phyloP scores from a whole-genome alignment of 2,888 invertebrate species.

The Syrista parreyssii region DNA sequence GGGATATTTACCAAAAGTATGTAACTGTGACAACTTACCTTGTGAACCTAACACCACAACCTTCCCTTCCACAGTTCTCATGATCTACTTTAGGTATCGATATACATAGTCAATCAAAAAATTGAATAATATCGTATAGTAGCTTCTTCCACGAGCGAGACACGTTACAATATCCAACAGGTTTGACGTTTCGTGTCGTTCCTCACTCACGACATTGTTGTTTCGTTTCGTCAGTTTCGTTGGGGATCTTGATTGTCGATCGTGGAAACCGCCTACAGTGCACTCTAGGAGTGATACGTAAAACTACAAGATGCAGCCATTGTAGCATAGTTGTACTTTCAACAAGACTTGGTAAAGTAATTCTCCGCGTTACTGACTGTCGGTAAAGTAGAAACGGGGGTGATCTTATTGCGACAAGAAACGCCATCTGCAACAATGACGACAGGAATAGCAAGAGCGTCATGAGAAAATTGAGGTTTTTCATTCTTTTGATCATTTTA shows the following conservation, averaged over 20 bases:
- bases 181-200: slow-evolving; percentile 34
- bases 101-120: slow-evolving; percentile 17
- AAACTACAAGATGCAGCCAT: background rate
- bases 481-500: background rate
- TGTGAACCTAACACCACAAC: slow-evolving; percentile 86
- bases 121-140: background rate
- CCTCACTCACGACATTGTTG: slow-evolving; percentile 24
- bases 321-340: too few species aligned
- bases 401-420: background rate
- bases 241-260: background rate
- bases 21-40: slow-evolving; percentile 69
- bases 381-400: too few species aligned
- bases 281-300: background rate
- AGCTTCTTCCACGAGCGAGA: background rate
- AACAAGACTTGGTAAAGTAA: background rate
- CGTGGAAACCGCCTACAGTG: background rate
- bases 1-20: background rate
- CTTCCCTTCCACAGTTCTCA: slow-evolving; percentile 86
- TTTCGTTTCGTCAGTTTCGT: slow-evolving; percentile 19
- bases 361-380: background rate
- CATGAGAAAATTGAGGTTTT: background rate
- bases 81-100: slow-evolving; percentile 53
- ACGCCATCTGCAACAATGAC: background rate
- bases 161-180: slow-evolving; percentile 8
- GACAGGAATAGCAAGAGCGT: background rate